Evolutionary conservation across 1,140 invertebrate genomes (phyloP).

Genomic region (Cotesia typhae): DNA sequence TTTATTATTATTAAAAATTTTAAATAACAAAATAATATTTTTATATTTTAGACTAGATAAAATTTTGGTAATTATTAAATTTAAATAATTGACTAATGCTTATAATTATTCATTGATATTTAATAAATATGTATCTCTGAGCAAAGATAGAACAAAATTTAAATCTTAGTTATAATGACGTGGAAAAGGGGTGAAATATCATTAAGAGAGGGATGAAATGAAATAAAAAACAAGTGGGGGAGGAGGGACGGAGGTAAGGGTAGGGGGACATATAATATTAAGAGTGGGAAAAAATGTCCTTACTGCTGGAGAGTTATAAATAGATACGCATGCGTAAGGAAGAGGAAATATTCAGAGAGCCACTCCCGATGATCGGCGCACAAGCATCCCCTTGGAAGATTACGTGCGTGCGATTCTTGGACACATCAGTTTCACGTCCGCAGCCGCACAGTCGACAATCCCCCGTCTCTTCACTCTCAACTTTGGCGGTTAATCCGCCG

Average conservation of each 20-base stretch:
- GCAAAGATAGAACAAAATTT: conserved; percentile 15
- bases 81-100: too few species aligned
- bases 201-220: too few species aligned
- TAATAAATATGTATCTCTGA: not conserved
- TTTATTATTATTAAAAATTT: too few species aligned
- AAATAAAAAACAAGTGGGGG: too few species aligned
- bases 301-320: conserved; percentile 13
- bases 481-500: not conserved
- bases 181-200: too few species aligned
- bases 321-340: conserved; percentile 48
- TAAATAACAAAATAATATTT: too few species aligned
- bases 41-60: too few species aligned
- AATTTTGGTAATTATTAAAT: too few species aligned
- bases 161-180: too few species aligned
- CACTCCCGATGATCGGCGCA: conserved; percentile 52
- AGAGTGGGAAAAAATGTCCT: not conserved
- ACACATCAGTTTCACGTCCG: conserved; percentile 55
- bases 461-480: conserved; percentile 26
- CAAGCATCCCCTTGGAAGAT: conserved; percentile 45
- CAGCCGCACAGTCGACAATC: conserved; percentile 53
- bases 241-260: too few species aligned
- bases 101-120: too few species aligned
- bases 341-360: conserved; percentile 42
- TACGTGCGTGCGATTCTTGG: conserved; percentile 40
- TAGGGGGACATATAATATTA: too few species aligned